phyloP scores from a whole-genome alignment of 2,888 invertebrate genomes.

The Scrobipalpa costella region DNA sequence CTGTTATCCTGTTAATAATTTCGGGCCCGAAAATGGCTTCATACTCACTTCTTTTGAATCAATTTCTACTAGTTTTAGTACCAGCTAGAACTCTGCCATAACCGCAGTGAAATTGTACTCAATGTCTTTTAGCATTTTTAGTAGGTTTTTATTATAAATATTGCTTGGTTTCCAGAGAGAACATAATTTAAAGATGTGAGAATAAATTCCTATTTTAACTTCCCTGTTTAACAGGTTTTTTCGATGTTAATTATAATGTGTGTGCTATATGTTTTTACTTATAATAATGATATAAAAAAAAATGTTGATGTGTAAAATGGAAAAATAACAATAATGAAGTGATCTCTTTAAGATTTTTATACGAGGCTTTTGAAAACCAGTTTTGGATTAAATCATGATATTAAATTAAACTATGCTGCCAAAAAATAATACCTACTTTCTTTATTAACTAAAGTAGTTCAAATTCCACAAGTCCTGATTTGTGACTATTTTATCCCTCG shows the following conservation, averaged over 20 bases:
- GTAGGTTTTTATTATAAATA: neutral
- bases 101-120: neutral
- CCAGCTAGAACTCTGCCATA: neutral
- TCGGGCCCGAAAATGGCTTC: neutral
- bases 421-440: neutral
- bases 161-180: neutral
- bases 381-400: slow-evolving; percentile 4
- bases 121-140: neutral
- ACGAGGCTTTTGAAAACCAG: slow-evolving; percentile 24
- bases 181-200: neutral
- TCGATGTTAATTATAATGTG: neutral
- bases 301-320: neutral
- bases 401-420: slow-evolving; percentile 14
- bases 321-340: neutral
- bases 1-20: neutral
- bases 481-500: neutral
- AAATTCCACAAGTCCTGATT: neutral
- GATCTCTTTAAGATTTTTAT: slow-evolving; percentile 17
- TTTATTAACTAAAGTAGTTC: neutral
- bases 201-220: neutral
- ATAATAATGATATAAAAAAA: no score
- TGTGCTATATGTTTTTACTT: neutral
- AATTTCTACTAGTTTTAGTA: neutral
- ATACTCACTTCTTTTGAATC: slow-evolving; percentile 10
- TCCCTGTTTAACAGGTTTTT: neutral